Conservation (phyloP, 2,113 vertebrate species). For the Urocolius indicus region DNA sequence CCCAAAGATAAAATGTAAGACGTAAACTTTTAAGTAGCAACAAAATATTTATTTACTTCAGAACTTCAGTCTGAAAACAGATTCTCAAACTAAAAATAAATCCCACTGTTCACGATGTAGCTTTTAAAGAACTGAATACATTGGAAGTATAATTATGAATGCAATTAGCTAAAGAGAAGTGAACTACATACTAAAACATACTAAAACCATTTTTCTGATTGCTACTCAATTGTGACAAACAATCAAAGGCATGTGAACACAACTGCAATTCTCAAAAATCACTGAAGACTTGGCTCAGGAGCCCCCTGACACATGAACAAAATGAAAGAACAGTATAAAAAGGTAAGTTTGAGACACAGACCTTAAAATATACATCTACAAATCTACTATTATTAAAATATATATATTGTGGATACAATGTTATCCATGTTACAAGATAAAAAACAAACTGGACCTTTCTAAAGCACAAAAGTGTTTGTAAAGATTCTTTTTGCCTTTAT, state of each 20-base stretch:
- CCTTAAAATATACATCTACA: not conserved
- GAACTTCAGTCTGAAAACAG: not conserved
- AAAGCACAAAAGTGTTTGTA: not conserved
- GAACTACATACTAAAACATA: not conserved
- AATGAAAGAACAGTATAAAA: not conserved
- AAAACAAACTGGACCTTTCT: not conserved
- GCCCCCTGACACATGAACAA: not conserved
- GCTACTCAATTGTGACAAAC: not conserved
- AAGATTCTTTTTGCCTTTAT: not conserved
- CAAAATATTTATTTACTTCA: not conserved
- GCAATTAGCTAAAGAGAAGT: not conserved
- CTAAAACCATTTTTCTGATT: not conserved
- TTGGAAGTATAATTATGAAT: not conserved
- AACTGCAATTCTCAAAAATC: not conserved
- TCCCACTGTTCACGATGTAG: not conserved
- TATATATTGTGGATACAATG: not conserved
- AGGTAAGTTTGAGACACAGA: not conserved
- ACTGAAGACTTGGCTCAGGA: not conserved
- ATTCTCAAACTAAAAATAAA: not conserved
- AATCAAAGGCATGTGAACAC: not conserved
- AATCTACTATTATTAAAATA: not conserved
- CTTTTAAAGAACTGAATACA: not conserved
- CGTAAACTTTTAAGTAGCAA: not conserved
- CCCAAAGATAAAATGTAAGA: not conserved
- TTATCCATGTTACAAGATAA: too few species aligned